Base-by-base conservation (phyloP, 1,140 invertebrate species). In the Magallana ariakensis region DNA sequence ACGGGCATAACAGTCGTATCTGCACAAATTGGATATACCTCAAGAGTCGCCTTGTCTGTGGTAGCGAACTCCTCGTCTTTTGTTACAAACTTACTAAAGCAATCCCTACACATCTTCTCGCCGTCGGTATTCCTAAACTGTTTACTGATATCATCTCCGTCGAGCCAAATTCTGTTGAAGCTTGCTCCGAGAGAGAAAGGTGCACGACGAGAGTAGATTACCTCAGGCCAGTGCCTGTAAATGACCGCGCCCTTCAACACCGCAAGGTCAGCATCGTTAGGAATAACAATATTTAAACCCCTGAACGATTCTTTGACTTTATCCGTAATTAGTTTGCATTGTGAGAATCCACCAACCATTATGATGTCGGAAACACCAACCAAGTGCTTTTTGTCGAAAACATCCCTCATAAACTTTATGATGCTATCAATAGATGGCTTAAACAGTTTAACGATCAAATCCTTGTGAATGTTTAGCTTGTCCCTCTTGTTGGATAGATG, bases 241-340 rank as follows among this genome's bases (percentile, higher is more conserved):
- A 87, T 60, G 0, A 84, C 86, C 19, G 86, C 62, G 15, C 86
- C 86, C 56, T 84, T 87, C 7, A 87, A 15, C 7, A 87, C 86
- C 0, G 86, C 82, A 22, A 87, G 33, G 11, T 58, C 86, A 10
- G 86, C 57, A 19, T 87, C 86, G 10, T 15, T 13, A 2, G 86
- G 86, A n/a, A 84, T 56, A 19, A 60, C 66, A 1, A 87, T 82
- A 4, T 60, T 83, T 26, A 83, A 13, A 15, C n/a, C 82, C 15
- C 33, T 11, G 60, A 80, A 87, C 0, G 53, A 9, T 10, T 80
- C 57, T 53, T 53, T 26, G 11, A 87, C 58, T 11, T 53, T 19
- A 4, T 57, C 70, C 0, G 55, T n/a, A 60, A 87, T 22, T 1
- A 87, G 81, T 19, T 84, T 16, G 57, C 86, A 84, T 53, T 58